phyloP scores from a whole-genome alignment of 1,140 invertebrate species.

The Zaprionus tsacasi region DNA sequence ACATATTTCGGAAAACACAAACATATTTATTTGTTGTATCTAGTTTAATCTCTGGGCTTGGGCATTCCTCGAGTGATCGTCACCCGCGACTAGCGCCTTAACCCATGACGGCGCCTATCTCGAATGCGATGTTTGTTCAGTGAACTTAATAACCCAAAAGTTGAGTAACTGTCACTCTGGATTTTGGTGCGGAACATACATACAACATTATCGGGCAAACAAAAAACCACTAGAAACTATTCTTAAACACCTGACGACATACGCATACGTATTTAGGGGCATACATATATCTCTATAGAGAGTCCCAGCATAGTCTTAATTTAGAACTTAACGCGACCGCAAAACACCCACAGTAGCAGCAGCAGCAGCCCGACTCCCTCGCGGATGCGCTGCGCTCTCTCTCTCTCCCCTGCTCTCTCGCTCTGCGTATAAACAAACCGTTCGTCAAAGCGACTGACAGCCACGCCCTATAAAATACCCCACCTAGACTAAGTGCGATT shows the following conservation, averaged over 20 bases:
- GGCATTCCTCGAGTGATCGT: background rate
- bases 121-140: constrained; percentile 1
- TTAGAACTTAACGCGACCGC: constrained; percentile 70
- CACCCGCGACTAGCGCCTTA: background rate
- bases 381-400: too few relatives aligned
- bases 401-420: background rate
- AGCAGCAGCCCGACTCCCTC: background rate
- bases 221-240: constrained; percentile 74
- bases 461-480: constrained; percentile 32
- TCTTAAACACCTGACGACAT: constrained; percentile 79
- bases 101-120: constrained; percentile 27
- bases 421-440: constrained; percentile 68
- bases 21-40: constrained; percentile 1
- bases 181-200: constrained; percentile 28
- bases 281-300: background rate
- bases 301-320: constrained; percentile 50
- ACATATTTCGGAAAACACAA: background rate
- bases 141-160: constrained; percentile 23
- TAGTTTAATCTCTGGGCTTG: background rate
- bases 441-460: constrained; percentile 43
- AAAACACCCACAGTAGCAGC: constrained; percentile 52
- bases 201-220: constrained; percentile 62
- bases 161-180: constrained; percentile 46
- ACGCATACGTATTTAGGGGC: constrained; percentile 22
- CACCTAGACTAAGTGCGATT: constrained; percentile 71